Percentiles rank a stretch among this genome's conserved stretches.
These are phyloP conservation scores for Grapholita molesta DNA, from an alignment of 1,140 invertebrate species.

Conservation along the genomic window DNA sequence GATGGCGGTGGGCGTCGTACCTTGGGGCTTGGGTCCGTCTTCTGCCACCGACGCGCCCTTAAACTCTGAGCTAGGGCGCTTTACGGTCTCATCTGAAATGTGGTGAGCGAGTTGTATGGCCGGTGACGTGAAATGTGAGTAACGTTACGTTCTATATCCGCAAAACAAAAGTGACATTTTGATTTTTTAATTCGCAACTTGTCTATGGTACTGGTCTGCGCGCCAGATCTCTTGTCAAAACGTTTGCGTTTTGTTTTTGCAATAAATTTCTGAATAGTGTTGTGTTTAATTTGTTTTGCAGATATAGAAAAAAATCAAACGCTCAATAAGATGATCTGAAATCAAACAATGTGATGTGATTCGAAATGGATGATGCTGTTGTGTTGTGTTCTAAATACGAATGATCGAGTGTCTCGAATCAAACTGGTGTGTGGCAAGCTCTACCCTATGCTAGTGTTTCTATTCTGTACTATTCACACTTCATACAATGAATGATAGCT, in stretches of 20 bases:
- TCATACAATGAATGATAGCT: slow-evolving; percentile 36
- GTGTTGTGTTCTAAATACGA: slow-evolving; percentile 51
- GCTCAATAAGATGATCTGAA: slow-evolving; percentile 34
- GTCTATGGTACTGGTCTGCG: neutral
- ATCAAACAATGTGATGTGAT: slow-evolving; percentile 24
- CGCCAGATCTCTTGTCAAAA: neutral
- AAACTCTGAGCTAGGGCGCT: slow-evolving; percentile 77
- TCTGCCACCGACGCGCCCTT: slow-evolving; percentile 69
- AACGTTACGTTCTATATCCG: slow-evolving; percentile 60
- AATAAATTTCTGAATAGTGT: neutral
- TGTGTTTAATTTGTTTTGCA: slow-evolving; percentile 25
- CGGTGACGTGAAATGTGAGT: slow-evolving; percentile 50
- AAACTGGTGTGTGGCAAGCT: slow-evolving; percentile 65
- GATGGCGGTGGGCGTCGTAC: slow-evolving; percentile 66
- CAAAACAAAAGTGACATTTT: slow-evolving; percentile 34
- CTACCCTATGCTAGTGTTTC: slow-evolving; percentile 64
- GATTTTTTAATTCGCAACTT: slow-evolving; percentile 18
- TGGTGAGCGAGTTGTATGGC: slow-evolving; percentile 70
- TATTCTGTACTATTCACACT: slow-evolving; percentile 44
- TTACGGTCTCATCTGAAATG: slow-evolving; percentile 76
- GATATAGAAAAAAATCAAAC: slow-evolving; percentile 38
- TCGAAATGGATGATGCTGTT: slow-evolving; percentile 6
- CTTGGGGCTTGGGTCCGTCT: slow-evolving; percentile 64
- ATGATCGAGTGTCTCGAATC: slow-evolving; percentile 5
- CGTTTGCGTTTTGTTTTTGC: neutral